Percentiles rank a stretch among this genome's conserved stretches.
Conservation (phyloP, 2,888 invertebrate species). For the Gnatocerus cornutus region DNA sequence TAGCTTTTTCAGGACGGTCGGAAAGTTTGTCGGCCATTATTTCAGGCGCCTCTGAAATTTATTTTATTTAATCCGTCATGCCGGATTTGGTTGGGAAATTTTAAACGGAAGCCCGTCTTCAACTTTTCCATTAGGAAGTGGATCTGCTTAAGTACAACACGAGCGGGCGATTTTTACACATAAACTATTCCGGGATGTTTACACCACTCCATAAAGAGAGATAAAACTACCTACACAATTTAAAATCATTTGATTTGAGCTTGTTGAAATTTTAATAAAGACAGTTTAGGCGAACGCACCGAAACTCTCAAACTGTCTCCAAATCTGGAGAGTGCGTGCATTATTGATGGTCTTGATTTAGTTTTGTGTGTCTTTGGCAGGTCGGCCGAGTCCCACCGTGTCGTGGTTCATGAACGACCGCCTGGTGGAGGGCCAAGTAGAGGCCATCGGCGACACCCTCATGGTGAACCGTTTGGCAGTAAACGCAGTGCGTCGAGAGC, state of each 20-base stretch:
- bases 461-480: constrained; percentile 87
- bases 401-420: constrained; percentile 86
- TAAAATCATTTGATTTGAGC: too few species aligned
- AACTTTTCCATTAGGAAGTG: constrained; percentile 29
- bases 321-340: too few species aligned
- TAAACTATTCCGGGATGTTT: neutral
- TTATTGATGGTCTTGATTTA: too few species aligned
- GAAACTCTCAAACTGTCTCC: too few species aligned
- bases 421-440: constrained; percentile 81
- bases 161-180: neutral
- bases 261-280: too few species aligned
- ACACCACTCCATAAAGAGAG: too few species aligned
- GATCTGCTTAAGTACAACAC: constrained; percentile 8
- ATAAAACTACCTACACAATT: too few species aligned
- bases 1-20: constrained; percentile 29
- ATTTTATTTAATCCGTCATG: constrained; percentile 40
- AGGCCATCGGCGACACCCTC: constrained; percentile 81
- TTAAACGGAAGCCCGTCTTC: constrained; percentile 23
- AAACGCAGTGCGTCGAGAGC: constrained; percentile 81
- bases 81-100: constrained; percentile 28
- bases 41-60: constrained; percentile 38
- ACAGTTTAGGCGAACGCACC: too few species aligned
- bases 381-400: constrained; percentile 89
- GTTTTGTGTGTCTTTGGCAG: constrained; percentile 70
- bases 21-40: constrained; percentile 34